Base-by-base conservation (phyloP, 2,797 vertebrate species). In the Geotrypetes seraphini region DNA sequence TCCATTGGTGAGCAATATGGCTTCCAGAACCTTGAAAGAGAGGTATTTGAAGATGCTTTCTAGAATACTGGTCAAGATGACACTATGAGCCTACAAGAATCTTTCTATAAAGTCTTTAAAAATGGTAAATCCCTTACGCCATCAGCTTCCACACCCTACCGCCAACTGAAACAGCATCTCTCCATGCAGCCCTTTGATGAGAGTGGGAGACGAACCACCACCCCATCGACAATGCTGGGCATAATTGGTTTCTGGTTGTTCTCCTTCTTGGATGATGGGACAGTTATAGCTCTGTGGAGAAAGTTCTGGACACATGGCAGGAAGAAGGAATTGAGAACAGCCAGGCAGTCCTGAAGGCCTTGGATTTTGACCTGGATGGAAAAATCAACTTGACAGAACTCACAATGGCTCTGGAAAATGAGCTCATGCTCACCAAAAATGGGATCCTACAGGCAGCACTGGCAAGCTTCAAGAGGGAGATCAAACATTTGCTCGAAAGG, bases 111-210 rank as follows among this genome's bases (percentile, higher is more conserved):
- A 43, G 43, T 91, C 11, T 64, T 86, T 21, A 88, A 67, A 59
- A 80, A 72, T 6, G 79, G 75, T 43, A 91, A 89, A 45, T 80
- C 85, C 0, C 69, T 84, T 4, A 87, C 86, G 0, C 84, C 89
- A 0, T 94, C 92, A 0, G 84, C 88, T 1, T 97, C 92, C 2
- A 97, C 95, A 1, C 92, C 95, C 0, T 97, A 97, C 46, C 73
- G 95, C 38, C 93, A 93, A 39, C 77, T 97, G 5, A 97, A 98
- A 42, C 78, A 93, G 6, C 89, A 84, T 39, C 90, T 93, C 48
- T 97, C 92, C 50, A 88, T 88, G 50, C 93, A 96, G 89, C n/a
- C 90, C 4, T 99, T 97, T 10, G 91, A 97, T 7, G 92, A 94
- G 34, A 88, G 76, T 2, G 88, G 94, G 2, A 79, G 91, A 0